Evolutionary conservation across 2,888 invertebrate species (phyloP), one percentile per base, ranked within the genome.

Genomic region (Morpho helenor): DNA sequence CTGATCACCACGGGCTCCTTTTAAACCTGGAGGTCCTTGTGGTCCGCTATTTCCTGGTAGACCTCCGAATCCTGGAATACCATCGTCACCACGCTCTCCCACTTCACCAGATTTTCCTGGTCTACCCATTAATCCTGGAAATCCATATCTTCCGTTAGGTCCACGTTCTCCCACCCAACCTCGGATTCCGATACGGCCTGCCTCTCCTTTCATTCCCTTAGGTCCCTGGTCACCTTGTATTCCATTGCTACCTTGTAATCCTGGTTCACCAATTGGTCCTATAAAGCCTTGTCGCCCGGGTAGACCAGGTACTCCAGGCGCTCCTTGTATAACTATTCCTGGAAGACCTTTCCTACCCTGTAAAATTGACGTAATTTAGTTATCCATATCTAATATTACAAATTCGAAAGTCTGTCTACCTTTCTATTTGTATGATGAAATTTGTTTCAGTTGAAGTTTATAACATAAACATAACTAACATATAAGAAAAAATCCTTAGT

Each of bases 211-310:
- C 54, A 79, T 75, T 56, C 94, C 94, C 57, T 84, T 81, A 16
- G 74, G 79, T 4, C 94, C 94, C 0, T 64, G 51, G 56, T 75
- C 72, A 75, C 93, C 76, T 63, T 67, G 68, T 42, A 75, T 51
- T 65, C 93, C 82, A 69, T 79, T 68, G 0, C 54, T 50, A 48
- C 93, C 93, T 68, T 75, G 80, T 45, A 75, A 68, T 7, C 93
- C 93, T 44, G 80, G 80, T 7, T 82, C 74, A 54, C 91, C 97
- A 82, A 96, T 70, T 31, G 43, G 57, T 10, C 88, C 97, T 41
- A 92, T 85, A 31, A 61, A 60, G 31, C 97, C 97, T 5, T 94
- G 93, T 75, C 92, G 93, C 45, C 97, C 97, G 54, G 93, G 92
- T 65, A 92, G 91, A 61, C 97, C 97, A 75, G 93, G 89, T 8